Conservation (phyloP, 1,140 invertebrate species). For the Caenorhabditis inopinata region DNA sequence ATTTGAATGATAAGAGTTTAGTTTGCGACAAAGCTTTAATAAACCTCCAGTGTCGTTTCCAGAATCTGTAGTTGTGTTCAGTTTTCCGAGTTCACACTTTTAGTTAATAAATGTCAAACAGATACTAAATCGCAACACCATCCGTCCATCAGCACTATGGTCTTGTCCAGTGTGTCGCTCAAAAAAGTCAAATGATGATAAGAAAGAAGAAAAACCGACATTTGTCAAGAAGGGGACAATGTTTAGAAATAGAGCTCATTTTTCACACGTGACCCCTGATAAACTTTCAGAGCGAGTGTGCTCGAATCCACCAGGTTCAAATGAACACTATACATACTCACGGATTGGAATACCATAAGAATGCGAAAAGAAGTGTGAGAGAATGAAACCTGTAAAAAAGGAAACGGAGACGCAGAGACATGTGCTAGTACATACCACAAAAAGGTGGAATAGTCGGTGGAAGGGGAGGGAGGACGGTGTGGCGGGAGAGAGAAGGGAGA, state of each 20-base stretch:
- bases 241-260: not conserved
- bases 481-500: not conserved
- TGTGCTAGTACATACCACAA: conserved; percentile 32
- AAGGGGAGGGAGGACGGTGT: conserved; percentile 11
- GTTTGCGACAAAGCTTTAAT: no score
- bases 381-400: conserved; percentile 1
- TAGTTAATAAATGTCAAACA: not conserved
- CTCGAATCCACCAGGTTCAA: not conserved
- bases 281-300: not conserved
- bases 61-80: no score
- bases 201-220: conserved; percentile 10
- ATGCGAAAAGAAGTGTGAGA: not conserved
- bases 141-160: not conserved
- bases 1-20: no score
- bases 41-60: no score
- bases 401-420: not conserved
- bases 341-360: not conserved
- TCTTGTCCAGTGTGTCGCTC: conserved; percentile 17
- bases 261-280: not conserved
- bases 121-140: not conserved
- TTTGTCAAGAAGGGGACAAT: conserved; percentile 2
- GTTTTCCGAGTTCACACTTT: no score
- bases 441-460: conserved; percentile 31
- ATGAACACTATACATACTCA: not conserved
- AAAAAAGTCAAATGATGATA: conserved; percentile 32